Evolutionary conservation across 1,140 invertebrate genomes (phyloP).

Genomic region (Dufourea novaeangliae): DNA sequence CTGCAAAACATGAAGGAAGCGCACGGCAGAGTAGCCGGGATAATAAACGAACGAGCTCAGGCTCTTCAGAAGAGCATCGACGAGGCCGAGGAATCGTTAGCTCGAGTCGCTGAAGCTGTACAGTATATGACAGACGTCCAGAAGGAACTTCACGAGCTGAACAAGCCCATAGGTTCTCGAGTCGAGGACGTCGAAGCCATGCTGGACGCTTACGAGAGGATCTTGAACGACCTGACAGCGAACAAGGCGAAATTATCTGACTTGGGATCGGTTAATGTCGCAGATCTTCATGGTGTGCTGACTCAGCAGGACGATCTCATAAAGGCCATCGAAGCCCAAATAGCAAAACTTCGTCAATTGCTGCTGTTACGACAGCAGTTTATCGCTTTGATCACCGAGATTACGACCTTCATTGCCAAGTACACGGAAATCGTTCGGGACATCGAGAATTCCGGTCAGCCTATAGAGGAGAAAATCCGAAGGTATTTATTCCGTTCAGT

Average conservation of each 20-base stretch:
- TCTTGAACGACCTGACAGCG: conserved; percentile 89
- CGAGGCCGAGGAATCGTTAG: conserved; percentile 89
- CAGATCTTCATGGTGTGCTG: conserved; percentile 89
- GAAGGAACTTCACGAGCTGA: conserved; percentile 90
- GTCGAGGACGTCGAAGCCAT: conserved; percentile 92
- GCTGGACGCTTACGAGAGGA: conserved; percentile 89
- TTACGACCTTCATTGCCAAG: conserved; percentile 92
- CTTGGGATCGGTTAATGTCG: conserved; percentile 87
- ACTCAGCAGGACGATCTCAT: conserved; percentile 93
- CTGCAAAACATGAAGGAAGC: conserved; percentile 89
- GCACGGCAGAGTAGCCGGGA: conserved; percentile 86
- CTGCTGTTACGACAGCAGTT: conserved; percentile 93
- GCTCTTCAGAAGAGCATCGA: conserved; percentile 88
- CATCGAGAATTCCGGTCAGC: conserved; percentile 89
- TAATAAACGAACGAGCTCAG: conserved; percentile 89
- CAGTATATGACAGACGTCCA: conserved; percentile 91
- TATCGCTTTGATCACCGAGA: conserved; percentile 91
- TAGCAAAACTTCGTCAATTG: conserved; percentile 89
- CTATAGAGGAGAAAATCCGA: conserved; percentile 93
- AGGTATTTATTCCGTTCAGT: conserved; percentile 43
- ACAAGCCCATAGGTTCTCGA: conserved; percentile 91
- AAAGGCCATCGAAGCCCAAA: conserved; percentile 91
- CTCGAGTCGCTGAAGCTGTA: conserved; percentile 89
- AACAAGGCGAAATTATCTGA: conserved; percentile 91
- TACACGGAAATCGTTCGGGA: conserved; percentile 93